These are phyloP conservation scores for Cygnus olor DNA, from an alignment of 2,797 vertebrate genomes.

Conservation along the genomic window DNA sequence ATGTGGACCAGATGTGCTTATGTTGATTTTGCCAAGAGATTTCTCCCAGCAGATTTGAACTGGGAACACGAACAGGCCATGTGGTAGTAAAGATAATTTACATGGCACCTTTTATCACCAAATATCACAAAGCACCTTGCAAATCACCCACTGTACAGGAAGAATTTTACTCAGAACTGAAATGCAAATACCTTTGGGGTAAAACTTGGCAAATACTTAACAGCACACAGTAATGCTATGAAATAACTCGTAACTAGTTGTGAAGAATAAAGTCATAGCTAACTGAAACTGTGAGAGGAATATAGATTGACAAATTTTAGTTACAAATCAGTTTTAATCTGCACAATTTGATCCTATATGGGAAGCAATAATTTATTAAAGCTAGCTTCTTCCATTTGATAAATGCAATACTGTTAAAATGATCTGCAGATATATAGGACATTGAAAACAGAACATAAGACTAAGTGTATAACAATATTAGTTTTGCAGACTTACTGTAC, in stretches of 20 bases:
- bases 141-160: slow-evolving; percentile 12
- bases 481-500: not conserved
- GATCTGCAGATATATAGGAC: not conserved
- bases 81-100: slow-evolving; percentile 51
- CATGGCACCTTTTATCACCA: slow-evolving; percentile 41
- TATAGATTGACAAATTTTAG: not conserved
- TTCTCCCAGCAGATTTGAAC: slow-evolving; percentile 18
- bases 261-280: slow-evolving; percentile 3
- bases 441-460: not conserved
- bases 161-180: slow-evolving; percentile 30
- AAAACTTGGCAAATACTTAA: slow-evolving; percentile 12
- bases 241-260: not conserved
- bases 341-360: not conserved
- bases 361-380: not conserved
- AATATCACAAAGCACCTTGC: slow-evolving; percentile 49
- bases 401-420: not conserved
- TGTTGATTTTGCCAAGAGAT: not conserved
- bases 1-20: slow-evolving; percentile 27
- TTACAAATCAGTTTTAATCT: not conserved
- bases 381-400: not conserved
- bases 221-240: not conserved
- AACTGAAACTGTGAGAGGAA: not conserved
- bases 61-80: slow-evolving; percentile 25
- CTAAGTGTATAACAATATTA: not conserved
- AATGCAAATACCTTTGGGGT: slow-evolving; percentile 28